Base-by-base conservation (phyloP, 1,140 invertebrate genomes). In the Callitettix versicolor region DNA sequence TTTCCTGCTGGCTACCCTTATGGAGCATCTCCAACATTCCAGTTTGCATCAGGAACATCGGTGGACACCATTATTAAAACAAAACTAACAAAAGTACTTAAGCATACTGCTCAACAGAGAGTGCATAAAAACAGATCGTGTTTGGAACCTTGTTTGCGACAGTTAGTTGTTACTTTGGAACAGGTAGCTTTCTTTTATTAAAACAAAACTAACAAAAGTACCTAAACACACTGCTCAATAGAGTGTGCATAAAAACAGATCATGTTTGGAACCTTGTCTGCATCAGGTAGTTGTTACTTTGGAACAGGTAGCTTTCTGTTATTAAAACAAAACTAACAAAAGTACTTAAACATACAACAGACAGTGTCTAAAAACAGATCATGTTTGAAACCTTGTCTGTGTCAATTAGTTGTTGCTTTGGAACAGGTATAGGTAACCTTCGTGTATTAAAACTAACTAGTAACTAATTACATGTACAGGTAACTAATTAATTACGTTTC, bases 1-100 rank as follows among this genome's bases (percentile, higher is more conserved):
- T 93, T 93, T 67, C 88, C 90, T 0, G 75, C 76, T 41, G 79
- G 79, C 65, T 91, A 90, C 71, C 88, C 90, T 2, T 79, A 80
- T 42, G 82, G 80, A 64, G 76, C 79, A 1, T 73, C 80, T 18
- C 87, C 88, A 0, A 78, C 76, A 20, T 88, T 91, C 67, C 79
- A 82, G 58, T 79, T 90, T 62, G 77, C 73, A 58, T 73, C 68
- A 4, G 74, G 74, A 40, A 79, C 81, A 1, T 78, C 76, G 0
- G 67, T 86, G 14, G 79, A 82, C 60, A 78, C 75, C 47, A 59
- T 72, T 36, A 73, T 77, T 15, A 78, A 78, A 58, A 69, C 69
- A 1, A 77, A 84, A 62, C 60, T 88, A 12, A 64, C 83, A 18
- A 85, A 84, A 67, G 82, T 83, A 12, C 68, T 91, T 7, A 82